A percentile compares a stretch with the other conserved stretches of the same genome.
Evolutionary conservation across 92 coral and sea anemone genomes (phyloP).

Genomic region (Ricordea florida): DNA sequence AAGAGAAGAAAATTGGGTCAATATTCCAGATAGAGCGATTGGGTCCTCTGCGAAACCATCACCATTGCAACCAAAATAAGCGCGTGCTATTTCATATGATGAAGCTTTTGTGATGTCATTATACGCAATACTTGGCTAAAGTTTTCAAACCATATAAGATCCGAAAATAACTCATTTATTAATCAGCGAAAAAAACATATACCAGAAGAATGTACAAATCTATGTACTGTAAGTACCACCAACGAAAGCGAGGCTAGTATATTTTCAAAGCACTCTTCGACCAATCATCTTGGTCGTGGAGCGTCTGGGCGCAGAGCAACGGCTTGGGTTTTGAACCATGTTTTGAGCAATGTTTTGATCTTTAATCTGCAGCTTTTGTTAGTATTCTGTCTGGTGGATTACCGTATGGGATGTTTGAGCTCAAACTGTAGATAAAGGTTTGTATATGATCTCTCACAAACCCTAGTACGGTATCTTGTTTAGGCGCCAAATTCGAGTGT

Average conservation of each 20-base stretch:
- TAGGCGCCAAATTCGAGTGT: conserved; percentile 56
- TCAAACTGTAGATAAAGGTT: conserved; percentile 5
- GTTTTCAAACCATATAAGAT: too few relatives aligned
- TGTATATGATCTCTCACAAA: too few relatives aligned
- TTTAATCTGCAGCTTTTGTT: not conserved
- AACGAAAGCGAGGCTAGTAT: conserved; percentile 63
- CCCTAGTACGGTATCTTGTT: too few relatives aligned
- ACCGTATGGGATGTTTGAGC: not conserved
- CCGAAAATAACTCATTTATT: too few relatives aligned
- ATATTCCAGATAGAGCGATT: too few relatives aligned
- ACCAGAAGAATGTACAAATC: not conserved
- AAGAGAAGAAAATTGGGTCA: too few relatives aligned
- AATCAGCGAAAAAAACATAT: not conserved
- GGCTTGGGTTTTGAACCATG: conserved; percentile 66
- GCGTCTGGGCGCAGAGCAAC: conserved; percentile 77
- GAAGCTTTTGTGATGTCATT: too few relatives aligned
- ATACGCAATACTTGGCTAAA: too few relatives aligned
- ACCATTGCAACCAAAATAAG: too few relatives aligned
- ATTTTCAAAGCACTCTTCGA: conserved; percentile 60
- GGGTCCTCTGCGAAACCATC: too few relatives aligned
- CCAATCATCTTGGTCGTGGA: conserved; percentile 70
- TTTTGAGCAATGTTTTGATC: conserved; percentile 36
- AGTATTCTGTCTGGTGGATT: not conserved
- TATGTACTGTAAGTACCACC: not conserved
- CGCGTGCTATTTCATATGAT: too few relatives aligned